Conservation (phyloP, 1,140 invertebrate genomes). For the Ectropis grisescens region DNA sequence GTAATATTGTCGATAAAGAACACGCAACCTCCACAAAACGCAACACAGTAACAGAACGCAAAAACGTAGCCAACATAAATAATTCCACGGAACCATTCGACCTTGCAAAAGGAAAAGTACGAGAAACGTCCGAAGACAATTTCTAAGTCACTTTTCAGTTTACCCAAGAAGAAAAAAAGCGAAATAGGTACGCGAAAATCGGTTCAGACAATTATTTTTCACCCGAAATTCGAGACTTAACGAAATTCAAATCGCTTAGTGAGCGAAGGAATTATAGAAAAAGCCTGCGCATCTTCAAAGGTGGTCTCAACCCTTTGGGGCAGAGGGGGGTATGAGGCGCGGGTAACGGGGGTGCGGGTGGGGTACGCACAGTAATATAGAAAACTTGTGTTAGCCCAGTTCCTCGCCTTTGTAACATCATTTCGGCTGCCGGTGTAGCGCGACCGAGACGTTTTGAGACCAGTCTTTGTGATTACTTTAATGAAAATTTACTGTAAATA, state of each 20-base stretch:
- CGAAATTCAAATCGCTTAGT: slow-evolving; percentile 66
- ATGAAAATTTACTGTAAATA: too few species aligned
- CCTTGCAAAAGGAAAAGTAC: slow-evolving; percentile 10
- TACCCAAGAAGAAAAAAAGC: slow-evolving; percentile 4
- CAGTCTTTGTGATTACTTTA: slow-evolving; percentile 16
- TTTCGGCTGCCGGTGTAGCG: slow-evolving; percentile 47
- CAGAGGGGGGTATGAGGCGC: slow-evolving; percentile 6
- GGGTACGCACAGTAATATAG: slow-evolving; percentile 64
- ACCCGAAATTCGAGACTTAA: slow-evolving; percentile 60
- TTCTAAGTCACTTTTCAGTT: slow-evolving; percentile 1
- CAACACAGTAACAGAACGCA: too few species aligned
- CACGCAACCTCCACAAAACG: too few species aligned
- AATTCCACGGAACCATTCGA: slow-evolving; percentile 10
- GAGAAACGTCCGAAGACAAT: not conserved
- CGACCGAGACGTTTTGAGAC: slow-evolving; percentile 19
- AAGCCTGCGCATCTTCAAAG: slow-evolving; percentile 64
- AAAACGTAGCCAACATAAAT: slow-evolving; percentile 9
- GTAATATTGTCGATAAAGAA: too few species aligned
- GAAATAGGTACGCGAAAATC: slow-evolving; percentile 33
- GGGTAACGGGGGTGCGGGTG: slow-evolving; percentile 12
- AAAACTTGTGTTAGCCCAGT: slow-evolving; percentile 70
- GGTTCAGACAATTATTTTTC: slow-evolving; percentile 62
- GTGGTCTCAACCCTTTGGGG: slow-evolving; percentile 51
- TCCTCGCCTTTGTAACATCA: slow-evolving; percentile 67
- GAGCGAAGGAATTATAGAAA: slow-evolving; percentile 61